Evolutionary conservation across 2,888 invertebrate species (phyloP), one percentile per base, ranked within the genome.

Genomic region (Hecatera dysodea): DNA sequence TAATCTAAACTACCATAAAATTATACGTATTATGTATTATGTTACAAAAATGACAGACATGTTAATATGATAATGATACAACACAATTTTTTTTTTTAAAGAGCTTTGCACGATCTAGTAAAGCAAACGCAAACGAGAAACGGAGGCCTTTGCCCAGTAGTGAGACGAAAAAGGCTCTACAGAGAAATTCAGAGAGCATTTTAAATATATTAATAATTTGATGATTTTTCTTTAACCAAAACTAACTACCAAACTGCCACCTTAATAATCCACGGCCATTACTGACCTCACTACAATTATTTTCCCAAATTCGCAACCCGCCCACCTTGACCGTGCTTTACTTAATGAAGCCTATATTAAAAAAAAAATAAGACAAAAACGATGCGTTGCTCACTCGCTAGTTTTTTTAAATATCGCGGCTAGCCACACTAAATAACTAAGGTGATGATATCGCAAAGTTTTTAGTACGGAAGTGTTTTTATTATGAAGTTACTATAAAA

Each of bases 401-500:
- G 52, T 76, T 81, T 82, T n/a, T 78, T 68, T 76, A 19, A 56
- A 52, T 24, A 63, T 61, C 33, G 76, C 76, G 78, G 80, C 78
- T 76, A 76, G 78, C 82, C 67, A 64, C 84, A 88, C 84, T 86
- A 86, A 87, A 88, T 84, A 86, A 78, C 80, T 81, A 65, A 68
- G 86, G 89, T 88, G 89, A 88, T 89, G 89, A 90, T 89, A 90
- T 82, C 81, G 78, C 56, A 39, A 29, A 60, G 87, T 90, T 91
- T 90, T 91, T 90, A 88, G 84, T 80, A 73, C 89, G 91, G 91
- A 90, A 90, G 85, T 86, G 75, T 87, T 89, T 88, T 88, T 87
- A 84, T 77, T 83, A 87, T 88, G 87, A 90, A 86, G 85, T 86
- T 83, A 86, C 72, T 78, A 76, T 82, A 72, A 79, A 79, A 80